Percentiles rank a stretch among this genome's conserved stretches.
phyloP scores from a whole-genome alignment of 2,888 invertebrate species.

The Mythimna lalbum region DNA sequence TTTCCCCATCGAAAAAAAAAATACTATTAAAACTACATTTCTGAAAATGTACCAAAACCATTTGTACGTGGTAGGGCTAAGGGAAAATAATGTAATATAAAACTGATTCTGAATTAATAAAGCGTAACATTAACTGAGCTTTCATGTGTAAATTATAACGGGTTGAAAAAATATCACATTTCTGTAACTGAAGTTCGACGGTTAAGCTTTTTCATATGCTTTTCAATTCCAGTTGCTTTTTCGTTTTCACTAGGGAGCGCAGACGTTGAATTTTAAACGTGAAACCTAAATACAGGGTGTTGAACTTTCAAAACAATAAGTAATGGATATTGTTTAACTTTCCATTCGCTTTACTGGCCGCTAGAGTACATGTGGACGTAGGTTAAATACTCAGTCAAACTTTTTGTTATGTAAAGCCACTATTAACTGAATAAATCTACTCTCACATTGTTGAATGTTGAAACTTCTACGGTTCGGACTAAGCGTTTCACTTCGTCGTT shows the following conservation, averaged over 20 bases:
- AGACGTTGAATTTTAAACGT: slow-evolving; percentile 35
- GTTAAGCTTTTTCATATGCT: not conserved
- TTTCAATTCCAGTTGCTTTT: not conserved
- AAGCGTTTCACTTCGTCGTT: too few relatives aligned
- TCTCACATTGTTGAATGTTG: too few relatives aligned
- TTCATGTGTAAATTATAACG: not conserved
- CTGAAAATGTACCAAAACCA: too few relatives aligned
- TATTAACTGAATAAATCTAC: too few relatives aligned
- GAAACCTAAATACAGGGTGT: slow-evolving; percentile 24
- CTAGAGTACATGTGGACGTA: too few relatives aligned
- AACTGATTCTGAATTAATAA: not conserved
- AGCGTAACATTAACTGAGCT: not conserved
- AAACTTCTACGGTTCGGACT: too few relatives aligned
- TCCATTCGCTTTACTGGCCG: not conserved
- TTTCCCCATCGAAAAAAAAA: too few relatives aligned
- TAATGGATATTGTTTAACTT: slow-evolving; percentile 23
- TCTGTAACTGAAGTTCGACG: not conserved
- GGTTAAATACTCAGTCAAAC: too few relatives aligned
- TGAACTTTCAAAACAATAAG: slow-evolving; percentile 34
- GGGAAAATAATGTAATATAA: not conserved
- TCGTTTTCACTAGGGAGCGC: not conserved
- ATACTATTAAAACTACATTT: too few relatives aligned
- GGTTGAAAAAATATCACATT: slow-evolving; percentile 1
- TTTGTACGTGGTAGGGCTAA: not conserved
- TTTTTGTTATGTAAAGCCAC: too few relatives aligned